Percentiles rank a stretch among this genome's conserved stretches.
These are phyloP conservation scores for Paralinhomoeus sp. DNA, from an alignment of 2,888 invertebrate genomes.

Conservation along the genomic window DNA sequence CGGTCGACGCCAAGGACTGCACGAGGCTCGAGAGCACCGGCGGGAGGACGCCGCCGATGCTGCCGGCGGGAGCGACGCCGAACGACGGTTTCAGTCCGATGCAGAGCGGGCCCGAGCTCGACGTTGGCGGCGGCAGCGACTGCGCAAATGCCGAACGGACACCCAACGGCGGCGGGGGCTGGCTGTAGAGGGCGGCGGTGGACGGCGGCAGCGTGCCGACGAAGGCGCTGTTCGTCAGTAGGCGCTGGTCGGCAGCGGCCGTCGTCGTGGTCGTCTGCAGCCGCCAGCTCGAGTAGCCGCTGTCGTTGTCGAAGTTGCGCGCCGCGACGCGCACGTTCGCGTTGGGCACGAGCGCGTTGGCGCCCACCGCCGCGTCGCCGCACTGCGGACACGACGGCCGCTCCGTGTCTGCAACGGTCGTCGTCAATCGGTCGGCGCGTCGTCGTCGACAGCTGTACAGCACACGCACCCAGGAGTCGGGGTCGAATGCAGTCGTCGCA, in stretches of 20 bases:
- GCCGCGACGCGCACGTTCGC: slow-evolving; percentile 9
- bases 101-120: not conserved
- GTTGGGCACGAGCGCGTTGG: slow-evolving; percentile 17
- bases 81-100: not conserved
- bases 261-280: too few species aligned
- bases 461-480: slow-evolving; percentile 8
- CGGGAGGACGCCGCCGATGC: too few species aligned
- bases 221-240: too few species aligned
- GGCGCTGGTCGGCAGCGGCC: too few species aligned
- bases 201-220: too few species aligned
- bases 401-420: slow-evolving; percentile 6
- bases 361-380: not conserved
- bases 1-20: too few species aligned
- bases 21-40: too few species aligned
- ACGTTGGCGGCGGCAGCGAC: not conserved
- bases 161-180: too few species aligned
- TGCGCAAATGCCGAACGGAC: not conserved
- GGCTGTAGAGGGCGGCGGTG: too few species aligned
- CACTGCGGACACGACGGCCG: slow-evolving; percentile 11
- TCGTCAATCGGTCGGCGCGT: too few species aligned
- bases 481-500: slow-evolving; percentile 68
- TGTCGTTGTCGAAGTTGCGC: slow-evolving; percentile 4
- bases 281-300: not conserved
- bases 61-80: too few species aligned
- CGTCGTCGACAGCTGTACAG: too few species aligned